These are phyloP conservation scores for Drosophila nikananu DNA, from an alignment of 1,140 invertebrate species.

Conservation along the genomic window DNA sequence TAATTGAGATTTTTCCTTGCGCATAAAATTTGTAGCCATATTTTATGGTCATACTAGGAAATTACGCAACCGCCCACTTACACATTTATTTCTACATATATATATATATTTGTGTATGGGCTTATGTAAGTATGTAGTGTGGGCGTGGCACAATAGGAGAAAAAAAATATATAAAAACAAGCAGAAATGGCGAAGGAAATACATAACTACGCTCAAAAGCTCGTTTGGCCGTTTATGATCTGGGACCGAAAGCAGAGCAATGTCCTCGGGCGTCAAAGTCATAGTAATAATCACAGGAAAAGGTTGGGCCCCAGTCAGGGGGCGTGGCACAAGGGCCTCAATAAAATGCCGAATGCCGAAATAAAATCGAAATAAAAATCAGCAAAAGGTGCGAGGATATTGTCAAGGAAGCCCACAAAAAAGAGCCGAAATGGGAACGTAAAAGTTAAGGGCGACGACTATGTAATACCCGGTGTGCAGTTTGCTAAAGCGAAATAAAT, in stretches of 20 bases:
- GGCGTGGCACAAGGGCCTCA: slow-evolving; percentile 67
- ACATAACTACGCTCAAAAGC: slow-evolving; percentile 64
- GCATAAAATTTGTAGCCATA: slow-evolving; percentile 69
- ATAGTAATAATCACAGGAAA: slow-evolving; percentile 74
- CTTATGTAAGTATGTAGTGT: slow-evolving; percentile 12
- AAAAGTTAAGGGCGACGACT: slow-evolving; percentile 2
- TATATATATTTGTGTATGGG: slow-evolving; percentile 3
- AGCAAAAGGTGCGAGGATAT: slow-evolving; percentile 78
- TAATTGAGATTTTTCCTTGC: slow-evolving; percentile 75
- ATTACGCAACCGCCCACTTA: slow-evolving; percentile 40
- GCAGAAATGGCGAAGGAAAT: slow-evolving; percentile 27
- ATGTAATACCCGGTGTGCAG: neutral
- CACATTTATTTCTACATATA: slow-evolving; percentile 6
- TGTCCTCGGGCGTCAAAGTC: slow-evolving; percentile 61
- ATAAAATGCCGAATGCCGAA: slow-evolving; percentile 73
- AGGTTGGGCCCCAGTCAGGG: slow-evolving; percentile 50
- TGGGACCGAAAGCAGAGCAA: slow-evolving; percentile 31
- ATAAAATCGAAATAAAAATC: slow-evolving; percentile 80
- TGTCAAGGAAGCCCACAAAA: slow-evolving; percentile 45
- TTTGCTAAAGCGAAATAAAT: neutral
- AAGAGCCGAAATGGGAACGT: slow-evolving; percentile 2
- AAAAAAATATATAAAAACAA: slow-evolving; percentile 8
- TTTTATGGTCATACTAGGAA: slow-evolving; percentile 52
- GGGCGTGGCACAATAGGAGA: slow-evolving; percentile 26
- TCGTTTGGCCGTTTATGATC: slow-evolving; percentile 73